A percentile compares a stretch with the other conserved stretches of the same genome.
Evolutionary conservation across 2,888 invertebrate genomes (phyloP).

Genomic region (Dasysyrphus tricinctus): DNA sequence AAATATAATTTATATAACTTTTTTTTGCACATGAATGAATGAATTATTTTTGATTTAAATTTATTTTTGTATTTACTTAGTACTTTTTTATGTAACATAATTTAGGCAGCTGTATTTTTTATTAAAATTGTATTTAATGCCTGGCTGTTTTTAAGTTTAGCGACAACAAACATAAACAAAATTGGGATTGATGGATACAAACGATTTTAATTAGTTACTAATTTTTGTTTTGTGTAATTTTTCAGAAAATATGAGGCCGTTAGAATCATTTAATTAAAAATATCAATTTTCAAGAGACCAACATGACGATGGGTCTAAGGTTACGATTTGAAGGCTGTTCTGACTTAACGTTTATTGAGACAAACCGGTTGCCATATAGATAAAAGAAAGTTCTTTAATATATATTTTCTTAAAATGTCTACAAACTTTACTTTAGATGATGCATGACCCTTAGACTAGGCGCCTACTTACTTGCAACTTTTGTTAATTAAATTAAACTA

Average conservation of each 20-base stretch:
- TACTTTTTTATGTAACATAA: conserved; percentile 8
- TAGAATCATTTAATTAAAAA: neutral
- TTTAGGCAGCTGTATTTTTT: conserved; percentile 24
- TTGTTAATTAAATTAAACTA: too few species aligned
- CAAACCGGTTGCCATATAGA: too few species aligned
- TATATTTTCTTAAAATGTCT: too few species aligned
- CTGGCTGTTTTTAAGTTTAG: conserved; percentile 1
- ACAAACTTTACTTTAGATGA: too few species aligned
- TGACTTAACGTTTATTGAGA: too few species aligned
- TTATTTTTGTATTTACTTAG: neutral
- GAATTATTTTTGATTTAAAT: neutral
- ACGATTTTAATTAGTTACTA: neutral
- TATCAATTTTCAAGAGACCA: neutral
- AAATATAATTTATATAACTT: too few species aligned
- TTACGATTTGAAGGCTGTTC: too few species aligned
- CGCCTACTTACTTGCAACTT: too few species aligned
- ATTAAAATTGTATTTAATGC: conserved; percentile 1
- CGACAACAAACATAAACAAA: conserved; percentile 3
- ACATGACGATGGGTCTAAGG: neutral
- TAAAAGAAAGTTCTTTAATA: too few species aligned
- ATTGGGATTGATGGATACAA: neutral
- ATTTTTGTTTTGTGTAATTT: neutral
- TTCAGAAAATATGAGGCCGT: neutral
- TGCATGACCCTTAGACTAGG: too few species aligned
- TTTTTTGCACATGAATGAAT: conserved; percentile 2